Percentiles rank a stretch among this genome's conserved stretches.
These are phyloP conservation scores for Tetranychus piercei DNA, from an alignment of 2,888 invertebrate species.

Conservation along the genomic window DNA sequence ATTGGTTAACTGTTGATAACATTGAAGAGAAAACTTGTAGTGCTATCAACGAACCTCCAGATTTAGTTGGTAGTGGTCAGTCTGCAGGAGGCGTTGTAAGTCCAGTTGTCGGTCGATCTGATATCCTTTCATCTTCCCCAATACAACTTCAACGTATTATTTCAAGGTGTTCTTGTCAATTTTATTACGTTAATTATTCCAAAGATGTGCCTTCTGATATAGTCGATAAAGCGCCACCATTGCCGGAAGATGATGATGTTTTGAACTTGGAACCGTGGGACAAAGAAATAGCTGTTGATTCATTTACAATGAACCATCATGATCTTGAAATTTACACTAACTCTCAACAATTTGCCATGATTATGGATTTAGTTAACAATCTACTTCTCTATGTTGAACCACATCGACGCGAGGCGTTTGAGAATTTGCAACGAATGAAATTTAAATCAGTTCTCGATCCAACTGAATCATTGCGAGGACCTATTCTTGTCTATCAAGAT, in stretches of 20 bases:
- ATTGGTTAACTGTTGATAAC: slow-evolving; percentile 86
- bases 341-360: slow-evolving; percentile 65
- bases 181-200: slow-evolving; percentile 86
- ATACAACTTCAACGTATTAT: slow-evolving; percentile 81
- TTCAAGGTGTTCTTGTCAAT: slow-evolving; percentile 90
- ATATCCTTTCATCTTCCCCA: slow-evolving; percentile 21
- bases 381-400: slow-evolving; percentile 88
- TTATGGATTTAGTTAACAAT: slow-evolving; percentile 93
- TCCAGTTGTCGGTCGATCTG: slow-evolving; percentile 51
- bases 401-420: slow-evolving; percentile 70
- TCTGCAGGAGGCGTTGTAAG: slow-evolving; percentile 92
- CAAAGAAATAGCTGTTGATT: slow-evolving; percentile 73
- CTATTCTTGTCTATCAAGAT: slow-evolving; percentile 55
- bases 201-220: slow-evolving; percentile 52
- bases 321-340: slow-evolving; percentile 46
- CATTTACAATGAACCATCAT: slow-evolving; percentile 92
- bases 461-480: slow-evolving; percentile 71
- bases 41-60: slow-evolving; percentile 58
- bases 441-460: slow-evolving; percentile 81
- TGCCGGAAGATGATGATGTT: slow-evolving; percentile 21
- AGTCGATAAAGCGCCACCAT: slow-evolving; percentile 42
- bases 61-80: slow-evolving; percentile 79
- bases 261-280: slow-evolving; percentile 48
- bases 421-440: slow-evolving; percentile 71
- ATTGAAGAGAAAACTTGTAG: slow-evolving; percentile 55